Percentiles rank a stretch among this genome's conserved stretches.
Conservation (phyloP, 2,113 vertebrate species). For the Sceloporus undulatus region DNA sequence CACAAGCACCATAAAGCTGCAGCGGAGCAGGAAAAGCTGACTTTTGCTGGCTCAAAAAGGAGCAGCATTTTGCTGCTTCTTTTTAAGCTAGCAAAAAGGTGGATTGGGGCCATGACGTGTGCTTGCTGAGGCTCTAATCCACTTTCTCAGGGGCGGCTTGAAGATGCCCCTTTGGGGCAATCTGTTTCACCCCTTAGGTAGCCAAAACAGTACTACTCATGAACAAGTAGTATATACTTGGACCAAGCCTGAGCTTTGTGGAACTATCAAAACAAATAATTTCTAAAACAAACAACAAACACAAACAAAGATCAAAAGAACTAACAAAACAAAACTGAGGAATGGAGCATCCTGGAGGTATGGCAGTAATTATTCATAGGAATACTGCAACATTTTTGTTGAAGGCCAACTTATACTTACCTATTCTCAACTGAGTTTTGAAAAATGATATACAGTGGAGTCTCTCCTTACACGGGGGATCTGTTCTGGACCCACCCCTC, state of each 20-base stretch:
- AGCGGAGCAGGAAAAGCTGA: too few relatives aligned
- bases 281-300: neutral
- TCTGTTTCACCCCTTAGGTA: neutral
- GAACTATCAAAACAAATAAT: neutral
- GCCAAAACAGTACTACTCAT: neutral
- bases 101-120: too few relatives aligned
- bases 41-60: too few relatives aligned
- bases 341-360: neutral
- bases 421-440: conserved; percentile 48
- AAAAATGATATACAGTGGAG: conserved; percentile 58
- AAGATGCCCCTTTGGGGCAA: too few relatives aligned
- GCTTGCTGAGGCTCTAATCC: too few relatives aligned
- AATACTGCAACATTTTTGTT: neutral
- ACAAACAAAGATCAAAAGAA: neutral
- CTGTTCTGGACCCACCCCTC: too few relatives aligned
- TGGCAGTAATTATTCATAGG: neutral
- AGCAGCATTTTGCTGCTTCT: too few relatives aligned
- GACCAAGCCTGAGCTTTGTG: neutral
- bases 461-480: too few relatives aligned
- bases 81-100: too few relatives aligned
- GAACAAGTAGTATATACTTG: too few relatives aligned
- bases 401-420: conserved; percentile 35
- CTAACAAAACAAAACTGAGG: neutral
- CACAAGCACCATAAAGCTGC: too few relatives aligned
- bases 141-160: too few relatives aligned